phyloP scores from a whole-genome alignment of 2,113 vertebrate genomes.

The Ahaetulla prasina region DNA sequence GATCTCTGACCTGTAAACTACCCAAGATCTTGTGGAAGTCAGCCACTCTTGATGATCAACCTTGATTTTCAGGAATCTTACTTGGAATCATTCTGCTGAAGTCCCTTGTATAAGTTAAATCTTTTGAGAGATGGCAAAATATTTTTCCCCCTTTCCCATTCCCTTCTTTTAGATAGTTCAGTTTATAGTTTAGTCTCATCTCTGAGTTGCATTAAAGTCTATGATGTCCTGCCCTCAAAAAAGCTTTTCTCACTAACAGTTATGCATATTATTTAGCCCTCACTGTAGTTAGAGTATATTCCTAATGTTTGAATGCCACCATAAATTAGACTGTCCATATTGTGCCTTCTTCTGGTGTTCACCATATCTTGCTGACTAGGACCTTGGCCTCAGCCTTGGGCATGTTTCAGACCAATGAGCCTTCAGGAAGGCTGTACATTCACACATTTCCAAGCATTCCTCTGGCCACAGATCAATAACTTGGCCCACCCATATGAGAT shows the following conservation, averaged over 20 bases:
- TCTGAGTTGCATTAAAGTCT: background rate
- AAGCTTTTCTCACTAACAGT: background rate
- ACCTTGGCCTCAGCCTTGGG: too few species aligned
- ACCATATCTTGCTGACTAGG: too few species aligned
- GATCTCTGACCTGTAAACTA: background rate
- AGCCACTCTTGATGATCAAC: background rate
- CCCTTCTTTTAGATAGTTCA: background rate
- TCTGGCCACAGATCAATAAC: background rate
- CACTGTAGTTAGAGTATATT: background rate
- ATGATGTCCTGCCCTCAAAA: background rate
- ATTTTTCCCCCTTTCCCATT: background rate
- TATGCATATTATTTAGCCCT: background rate
- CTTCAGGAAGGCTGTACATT: background rate
- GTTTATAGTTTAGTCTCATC: background rate
- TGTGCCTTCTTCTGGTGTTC: too few species aligned
- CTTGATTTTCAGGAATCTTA: background rate
- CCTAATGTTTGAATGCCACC: background rate
- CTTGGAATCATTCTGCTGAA: background rate
- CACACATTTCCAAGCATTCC: background rate
- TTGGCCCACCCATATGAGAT: background rate
- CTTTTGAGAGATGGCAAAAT: background rate
- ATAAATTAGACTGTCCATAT: background rate
- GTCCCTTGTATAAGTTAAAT: background rate
- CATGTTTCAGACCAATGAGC: too few species aligned
- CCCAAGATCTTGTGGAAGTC: background rate